Conservation (phyloP, 2,797 vertebrate species). For the Sebastes oblongus region DNA sequence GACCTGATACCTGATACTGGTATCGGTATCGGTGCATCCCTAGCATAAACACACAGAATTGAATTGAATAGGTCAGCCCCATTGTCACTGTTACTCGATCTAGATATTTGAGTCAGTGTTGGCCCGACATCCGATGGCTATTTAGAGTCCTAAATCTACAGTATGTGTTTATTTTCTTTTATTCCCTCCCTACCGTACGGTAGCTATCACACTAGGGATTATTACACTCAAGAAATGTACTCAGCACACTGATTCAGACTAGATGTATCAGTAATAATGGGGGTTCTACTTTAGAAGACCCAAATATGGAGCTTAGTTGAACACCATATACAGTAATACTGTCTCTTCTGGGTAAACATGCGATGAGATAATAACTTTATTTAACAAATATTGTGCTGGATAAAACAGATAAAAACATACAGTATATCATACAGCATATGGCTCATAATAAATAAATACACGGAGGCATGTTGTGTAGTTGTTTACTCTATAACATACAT, state of each 20-base stretch:
- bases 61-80: background rate
- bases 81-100: background rate
- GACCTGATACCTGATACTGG: no score
- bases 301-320: background rate
- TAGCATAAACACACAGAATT: background rate
- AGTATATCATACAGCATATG: background rate
- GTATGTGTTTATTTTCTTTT: background rate
- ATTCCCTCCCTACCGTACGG: background rate
- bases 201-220: background rate
- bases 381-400: background rate
- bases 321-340: background rate
- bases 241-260: background rate
- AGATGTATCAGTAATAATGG: background rate
- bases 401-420: background rate
- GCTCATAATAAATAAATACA: conserved; percentile 12
- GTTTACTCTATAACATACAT: conserved; percentile 18
- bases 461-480: background rate
- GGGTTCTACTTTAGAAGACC: background rate
- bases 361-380: background rate
- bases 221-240: background rate
- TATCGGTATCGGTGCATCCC: no score
- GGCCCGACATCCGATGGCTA: background rate
- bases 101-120: no score
- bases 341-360: background rate
- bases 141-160: background rate